These are phyloP conservation scores for Tamias sibiricus DNA, from an alignment of 2,113 vertebrate genomes.

Conservation along the genomic window DNA sequence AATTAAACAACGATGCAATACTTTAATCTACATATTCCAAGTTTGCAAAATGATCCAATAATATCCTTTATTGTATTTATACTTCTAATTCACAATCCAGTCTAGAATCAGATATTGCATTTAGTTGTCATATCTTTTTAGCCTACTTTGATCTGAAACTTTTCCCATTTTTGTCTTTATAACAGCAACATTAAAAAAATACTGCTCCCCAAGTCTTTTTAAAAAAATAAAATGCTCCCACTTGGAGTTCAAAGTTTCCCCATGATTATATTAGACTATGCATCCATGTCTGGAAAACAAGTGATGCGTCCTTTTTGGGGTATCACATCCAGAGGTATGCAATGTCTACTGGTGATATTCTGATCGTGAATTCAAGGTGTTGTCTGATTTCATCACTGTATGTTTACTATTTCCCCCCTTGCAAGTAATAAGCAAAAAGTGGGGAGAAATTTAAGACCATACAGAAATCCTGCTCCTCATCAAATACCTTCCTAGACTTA, in stretches of 20 bases:
- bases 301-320: background rate
- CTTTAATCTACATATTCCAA: background rate
- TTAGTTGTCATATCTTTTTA: constrained; percentile 13
- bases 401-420: background rate
- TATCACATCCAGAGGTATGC: constrained; percentile 11
- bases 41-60: constrained; percentile 28
- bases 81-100: background rate
- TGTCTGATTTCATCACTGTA: constrained; percentile 16
- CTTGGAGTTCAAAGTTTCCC: background rate
- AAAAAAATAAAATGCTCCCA: constrained; percentile 18
- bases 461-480: constrained; percentile 39
- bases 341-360: background rate
- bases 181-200: background rate
- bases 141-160: constrained; percentile 27
- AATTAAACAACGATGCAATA: background rate
- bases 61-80: background rate
- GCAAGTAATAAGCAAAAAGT: constrained; percentile 17
- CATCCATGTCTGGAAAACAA: constrained; percentile 38
- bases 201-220: background rate
- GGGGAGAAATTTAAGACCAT: constrained; percentile 33
- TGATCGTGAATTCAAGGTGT: constrained; percentile 13
- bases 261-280: constrained; percentile 39
- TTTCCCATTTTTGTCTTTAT: background rate
- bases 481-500: constrained; percentile 29
- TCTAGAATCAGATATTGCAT: background rate